These are phyloP conservation scores for Cantharis flavilabris DNA, from an alignment of 2,888 invertebrate genomes.

Conservation along the genomic window DNA sequence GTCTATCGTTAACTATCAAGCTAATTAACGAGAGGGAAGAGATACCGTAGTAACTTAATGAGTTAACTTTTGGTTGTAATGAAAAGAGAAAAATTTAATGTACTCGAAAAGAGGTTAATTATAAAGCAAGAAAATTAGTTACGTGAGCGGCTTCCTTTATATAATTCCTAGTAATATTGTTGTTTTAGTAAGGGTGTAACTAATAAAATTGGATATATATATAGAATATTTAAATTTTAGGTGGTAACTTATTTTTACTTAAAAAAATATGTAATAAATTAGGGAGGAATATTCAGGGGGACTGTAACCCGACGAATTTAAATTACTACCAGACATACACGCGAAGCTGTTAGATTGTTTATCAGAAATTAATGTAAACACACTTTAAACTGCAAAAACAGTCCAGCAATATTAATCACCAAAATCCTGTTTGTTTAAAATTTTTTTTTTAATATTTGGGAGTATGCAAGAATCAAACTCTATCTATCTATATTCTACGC, in stretches of 20 bases:
- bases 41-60: neutral
- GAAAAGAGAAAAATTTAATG: neutral
- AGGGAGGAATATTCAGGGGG: neutral
- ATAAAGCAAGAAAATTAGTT: neutral
- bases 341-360: neutral
- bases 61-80: neutral
- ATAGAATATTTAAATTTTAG: neutral
- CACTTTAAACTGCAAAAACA: too few species aligned
- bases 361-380: neutral
- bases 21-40: neutral
- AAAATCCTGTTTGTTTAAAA: too few species aligned
- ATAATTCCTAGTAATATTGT: neutral
- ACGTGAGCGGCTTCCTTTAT: neutral
- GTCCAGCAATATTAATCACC: too few species aligned
- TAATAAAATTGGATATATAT: neutral
- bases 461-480: too few species aligned
- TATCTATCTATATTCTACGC: too few species aligned
- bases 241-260: neutral
- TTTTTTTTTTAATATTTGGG: too few species aligned
- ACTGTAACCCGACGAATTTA: neutral
- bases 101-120: neutral
- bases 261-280: neutral
- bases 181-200: neutral
- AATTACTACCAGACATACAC: neutral
- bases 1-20: neutral